Conservation (phyloP, 2,113 vertebrate genomes). For the Oxyruncus cristatus region DNA sequence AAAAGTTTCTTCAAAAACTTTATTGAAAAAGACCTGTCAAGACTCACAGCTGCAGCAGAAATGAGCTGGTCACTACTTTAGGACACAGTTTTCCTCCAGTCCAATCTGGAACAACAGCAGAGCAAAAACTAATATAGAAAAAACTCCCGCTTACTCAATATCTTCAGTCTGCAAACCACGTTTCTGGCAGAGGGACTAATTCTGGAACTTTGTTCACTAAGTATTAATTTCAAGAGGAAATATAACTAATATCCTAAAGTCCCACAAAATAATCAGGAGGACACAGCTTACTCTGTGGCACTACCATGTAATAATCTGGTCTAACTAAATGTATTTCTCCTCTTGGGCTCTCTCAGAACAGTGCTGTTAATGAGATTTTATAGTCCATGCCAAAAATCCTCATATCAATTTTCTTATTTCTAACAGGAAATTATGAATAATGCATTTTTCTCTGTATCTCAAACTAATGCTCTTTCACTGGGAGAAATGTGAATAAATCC, state of each 20-base stretch:
- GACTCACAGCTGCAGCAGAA: not conserved
- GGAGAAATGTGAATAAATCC: not conserved
- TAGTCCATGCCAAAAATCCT: not conserved
- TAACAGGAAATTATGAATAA: conserved; percentile 51
- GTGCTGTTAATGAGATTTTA: conserved; percentile 56
- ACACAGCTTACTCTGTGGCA: not conserved
- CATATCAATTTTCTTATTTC: conserved; percentile 14
- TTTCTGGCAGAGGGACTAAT: not conserved
- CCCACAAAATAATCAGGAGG: not conserved
- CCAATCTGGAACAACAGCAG: not conserved
- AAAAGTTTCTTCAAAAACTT: not conserved
- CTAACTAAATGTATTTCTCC: not conserved
- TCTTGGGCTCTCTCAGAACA: not conserved
- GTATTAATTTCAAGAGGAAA: not conserved
- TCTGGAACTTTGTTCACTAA: not conserved
- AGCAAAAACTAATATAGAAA: not conserved
- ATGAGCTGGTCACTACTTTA: not conserved
- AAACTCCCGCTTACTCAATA: not conserved
- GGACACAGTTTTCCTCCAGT: not conserved
- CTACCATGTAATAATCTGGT: not conserved
- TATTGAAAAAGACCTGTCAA: not conserved
- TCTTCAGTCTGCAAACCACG: not conserved
- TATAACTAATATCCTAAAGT: not conserved
- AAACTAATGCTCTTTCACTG: conserved; percentile 27
- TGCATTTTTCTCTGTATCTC: conserved; percentile 36